A percentile compares a stretch with the other conserved stretches of the same genome.
phyloP scores from a whole-genome alignment of 2,888 invertebrate genomes.

The Ceriagrion tenellum region DNA sequence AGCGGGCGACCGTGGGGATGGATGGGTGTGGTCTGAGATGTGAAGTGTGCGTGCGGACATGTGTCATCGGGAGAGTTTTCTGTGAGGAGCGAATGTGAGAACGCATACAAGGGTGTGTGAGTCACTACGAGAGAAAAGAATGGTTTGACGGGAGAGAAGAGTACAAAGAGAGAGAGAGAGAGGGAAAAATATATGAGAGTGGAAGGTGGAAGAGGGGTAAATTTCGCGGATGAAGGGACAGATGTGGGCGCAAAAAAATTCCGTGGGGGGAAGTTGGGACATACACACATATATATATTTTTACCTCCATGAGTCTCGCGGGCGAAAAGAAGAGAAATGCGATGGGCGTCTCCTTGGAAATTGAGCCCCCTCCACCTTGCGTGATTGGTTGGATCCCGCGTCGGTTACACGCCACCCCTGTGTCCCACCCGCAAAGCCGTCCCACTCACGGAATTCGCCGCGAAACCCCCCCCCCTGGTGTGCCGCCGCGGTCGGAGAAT shows the following conservation, averaged over 20 bases:
- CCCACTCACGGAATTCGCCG: background rate
- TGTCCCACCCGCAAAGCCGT: background rate
- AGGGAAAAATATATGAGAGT: too few relatives aligned
- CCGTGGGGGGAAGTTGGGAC: background rate
- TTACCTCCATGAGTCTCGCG: background rate
- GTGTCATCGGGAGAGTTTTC: too few relatives aligned
- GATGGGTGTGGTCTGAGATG: background rate
- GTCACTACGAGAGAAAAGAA: background rate
- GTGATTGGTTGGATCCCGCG: slow-evolving; percentile 14
- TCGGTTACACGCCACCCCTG: background rate
- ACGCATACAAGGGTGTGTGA: background rate
- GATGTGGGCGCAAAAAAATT: background rate
- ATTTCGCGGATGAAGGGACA: background rate
- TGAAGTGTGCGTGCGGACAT: background rate
- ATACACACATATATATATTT: background rate
- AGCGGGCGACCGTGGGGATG: background rate
- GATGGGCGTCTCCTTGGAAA: background rate
- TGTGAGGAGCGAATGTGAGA: too few relatives aligned
- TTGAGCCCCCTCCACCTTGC: background rate
- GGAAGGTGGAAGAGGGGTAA: background rate
- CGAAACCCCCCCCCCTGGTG: background rate
- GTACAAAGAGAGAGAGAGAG: background rate
- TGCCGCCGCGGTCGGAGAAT: too few relatives aligned
- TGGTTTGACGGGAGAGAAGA: background rate
- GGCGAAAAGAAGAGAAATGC: background rate